Evolutionary conservation across 2,888 invertebrate species (phyloP).

Genomic region (Labia minor): DNA sequence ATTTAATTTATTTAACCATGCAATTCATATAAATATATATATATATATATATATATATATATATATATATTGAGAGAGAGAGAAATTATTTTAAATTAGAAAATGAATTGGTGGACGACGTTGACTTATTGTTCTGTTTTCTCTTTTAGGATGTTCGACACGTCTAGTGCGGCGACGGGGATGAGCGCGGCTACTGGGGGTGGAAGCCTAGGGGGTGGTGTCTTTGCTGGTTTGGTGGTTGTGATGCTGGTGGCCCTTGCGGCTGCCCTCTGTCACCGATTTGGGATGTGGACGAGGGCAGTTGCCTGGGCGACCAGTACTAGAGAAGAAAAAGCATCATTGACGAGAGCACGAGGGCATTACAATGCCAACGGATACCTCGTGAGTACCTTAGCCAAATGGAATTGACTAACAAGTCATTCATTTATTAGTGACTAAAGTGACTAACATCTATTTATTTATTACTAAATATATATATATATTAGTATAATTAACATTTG

Average conservation of each 20-base stretch:
- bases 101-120: too few species aligned
- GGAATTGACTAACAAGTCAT: too few species aligned
- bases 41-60: too few species aligned
- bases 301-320: constrained; percentile 42
- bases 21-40: too few species aligned
- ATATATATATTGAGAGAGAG: too few species aligned
- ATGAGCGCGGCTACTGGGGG: constrained; percentile 33
- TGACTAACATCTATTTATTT: too few species aligned
- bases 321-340: constrained; percentile 44
- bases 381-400: constrained; percentile 41
- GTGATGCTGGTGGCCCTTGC: constrained; percentile 35
- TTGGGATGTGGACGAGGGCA: constrained; percentile 39
- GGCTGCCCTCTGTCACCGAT: constrained; percentile 36
- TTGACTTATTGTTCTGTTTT: too few species aligned
- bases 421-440: too few species aligned
- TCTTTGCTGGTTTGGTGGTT: constrained; percentile 26
- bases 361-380: constrained; percentile 56
- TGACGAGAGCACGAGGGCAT: constrained; percentile 43
- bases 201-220: constrained; percentile 31
- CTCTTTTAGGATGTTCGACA: constrained; percentile 3
- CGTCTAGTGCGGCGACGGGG: background rate
- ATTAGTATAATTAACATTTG: too few species aligned
- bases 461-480: too few species aligned
- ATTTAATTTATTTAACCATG: too few species aligned
- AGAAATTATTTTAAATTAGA: too few species aligned